phyloP scores from a whole-genome alignment of 2,113 vertebrate genomes.

The Heterocephalus glaber region DNA sequence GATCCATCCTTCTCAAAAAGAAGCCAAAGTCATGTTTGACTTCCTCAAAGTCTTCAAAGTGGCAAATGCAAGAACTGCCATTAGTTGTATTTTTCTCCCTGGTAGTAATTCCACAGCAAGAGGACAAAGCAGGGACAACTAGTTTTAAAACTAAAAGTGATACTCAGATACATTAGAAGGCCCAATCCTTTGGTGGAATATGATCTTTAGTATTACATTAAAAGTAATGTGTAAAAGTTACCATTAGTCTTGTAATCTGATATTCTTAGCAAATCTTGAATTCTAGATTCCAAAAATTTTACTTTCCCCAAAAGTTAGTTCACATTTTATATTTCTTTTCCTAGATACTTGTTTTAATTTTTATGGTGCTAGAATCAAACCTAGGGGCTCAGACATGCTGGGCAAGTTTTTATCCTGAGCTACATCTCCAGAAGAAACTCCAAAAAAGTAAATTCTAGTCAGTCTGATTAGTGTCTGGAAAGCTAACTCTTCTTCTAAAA shows the following conservation, averaged over 20 bases:
- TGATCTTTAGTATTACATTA: constrained; percentile 13
- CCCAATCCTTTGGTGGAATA: not conserved
- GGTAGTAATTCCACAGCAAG: not conserved
- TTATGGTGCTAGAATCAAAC: not conserved
- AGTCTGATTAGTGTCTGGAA: not conserved
- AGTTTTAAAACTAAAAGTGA: constrained; percentile 38
- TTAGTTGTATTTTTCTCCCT: constrained; percentile 10
- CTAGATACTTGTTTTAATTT: not conserved
- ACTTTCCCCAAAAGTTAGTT: not conserved
- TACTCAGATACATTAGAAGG: not conserved
- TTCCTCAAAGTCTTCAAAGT: constrained; percentile 4
- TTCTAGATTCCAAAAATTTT: constrained; percentile 47
- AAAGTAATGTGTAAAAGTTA: constrained; percentile 46
- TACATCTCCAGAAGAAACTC: not conserved
- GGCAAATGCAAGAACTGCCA: not conserved
- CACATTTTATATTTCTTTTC: constrained; percentile 42
- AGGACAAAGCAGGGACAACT: not conserved
- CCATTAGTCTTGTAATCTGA: constrained; percentile 22
- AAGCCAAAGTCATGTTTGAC: not conserved
- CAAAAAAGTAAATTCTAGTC: constrained; percentile 42
- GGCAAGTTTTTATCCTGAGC: not conserved
- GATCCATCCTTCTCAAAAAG: not conserved
- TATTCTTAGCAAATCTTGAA: constrained; percentile 7
- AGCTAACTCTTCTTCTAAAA: not conserved
- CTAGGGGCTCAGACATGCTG: not conserved